Conservation (phyloP, 2,113 vertebrate genomes). For the Panthera leo region DNA sequence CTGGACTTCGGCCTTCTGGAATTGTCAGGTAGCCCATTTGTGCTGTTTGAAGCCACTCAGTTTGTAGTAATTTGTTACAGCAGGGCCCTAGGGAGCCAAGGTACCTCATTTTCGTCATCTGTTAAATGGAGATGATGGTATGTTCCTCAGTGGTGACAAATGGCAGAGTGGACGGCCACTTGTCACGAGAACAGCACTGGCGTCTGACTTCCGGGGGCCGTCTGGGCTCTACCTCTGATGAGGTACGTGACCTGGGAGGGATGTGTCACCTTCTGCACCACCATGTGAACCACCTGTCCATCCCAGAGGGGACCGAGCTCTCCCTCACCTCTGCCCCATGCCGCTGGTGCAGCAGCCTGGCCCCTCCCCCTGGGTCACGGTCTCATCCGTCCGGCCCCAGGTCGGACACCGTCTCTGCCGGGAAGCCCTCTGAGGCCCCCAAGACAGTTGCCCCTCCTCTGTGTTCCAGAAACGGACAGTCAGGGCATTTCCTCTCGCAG, state of each 20-base stretch:
- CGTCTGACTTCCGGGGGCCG: not conserved
- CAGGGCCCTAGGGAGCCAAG: not conserved
- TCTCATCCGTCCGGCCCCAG: too few relatives aligned
- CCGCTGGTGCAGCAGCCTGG: fast-evolving
- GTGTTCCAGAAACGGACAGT: not conserved
- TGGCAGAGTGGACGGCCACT: too few relatives aligned
- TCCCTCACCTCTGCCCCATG: not conserved
- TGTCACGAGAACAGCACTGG: not conserved
- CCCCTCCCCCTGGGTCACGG: not conserved
- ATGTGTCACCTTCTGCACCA: not conserved
- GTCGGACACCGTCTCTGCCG: not conserved
- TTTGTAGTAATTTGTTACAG: not conserved
- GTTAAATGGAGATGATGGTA: not conserved
- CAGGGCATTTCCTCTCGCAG: not conserved
- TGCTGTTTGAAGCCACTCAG: not conserved
- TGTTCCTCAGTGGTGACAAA: not conserved
- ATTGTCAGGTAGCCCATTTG: not conserved
- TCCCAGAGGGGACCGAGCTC: too few relatives aligned
- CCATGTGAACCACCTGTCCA: not conserved
- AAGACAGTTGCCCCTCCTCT: not conserved
- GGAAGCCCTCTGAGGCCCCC: not conserved
- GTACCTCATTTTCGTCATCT: not conserved
- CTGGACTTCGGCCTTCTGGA: not conserved
- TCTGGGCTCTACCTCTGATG: not conserved
- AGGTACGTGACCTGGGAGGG: too few relatives aligned